Evolutionary conservation across 1,140 invertebrate species (phyloP), one percentile per base, ranked within the genome.

Genomic region (Achatina immaculata): DNA sequence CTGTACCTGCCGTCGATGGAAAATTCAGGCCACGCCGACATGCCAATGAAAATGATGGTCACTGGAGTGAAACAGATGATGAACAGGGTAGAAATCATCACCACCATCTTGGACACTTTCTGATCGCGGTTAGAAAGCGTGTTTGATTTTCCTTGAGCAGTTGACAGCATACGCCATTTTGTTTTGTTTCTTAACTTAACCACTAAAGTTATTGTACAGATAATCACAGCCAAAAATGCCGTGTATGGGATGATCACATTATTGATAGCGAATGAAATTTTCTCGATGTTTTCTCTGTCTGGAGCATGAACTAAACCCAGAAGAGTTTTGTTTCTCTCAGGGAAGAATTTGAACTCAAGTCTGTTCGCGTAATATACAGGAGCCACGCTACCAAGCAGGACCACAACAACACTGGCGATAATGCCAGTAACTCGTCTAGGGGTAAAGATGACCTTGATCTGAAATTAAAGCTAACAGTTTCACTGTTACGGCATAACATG

Each of bases 131-230:
- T 69, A 24, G 36, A 40, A 24, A 69, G n/a, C 16, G 36, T 42
- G 9, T 40, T 38, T 0, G 36, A 42, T 69, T 40, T 42, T 4
- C 36, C n/a, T 6, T 19, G 1, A 4, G 68, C 68, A 2, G 40
- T 43, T 2, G 36, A 42, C 36, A 40, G 36, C 42, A 40, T 6
- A 4, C 68, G 36, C 68, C 68, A 69, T 69, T 69, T 69, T 40
- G 68, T 69, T 69, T 69, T 69, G 2, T 69, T n/a, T 40, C n/a
- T 69, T 69, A 69, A 69, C 42, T 69, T 40, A 0, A 69, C 68
- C 4, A 69, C 68, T 42, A 69, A 43, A 69, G 24, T n/a, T 24
- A 69, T 43, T 24, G 68, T 69, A 21, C 68, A 42, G 6, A 69
- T 42, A 40, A 69, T 43, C 2, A 69, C 68, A 42, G 68, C 38